phyloP scores from a whole-genome alignment of 2,888 invertebrate genomes.

The Dryomyza anilis region DNA sequence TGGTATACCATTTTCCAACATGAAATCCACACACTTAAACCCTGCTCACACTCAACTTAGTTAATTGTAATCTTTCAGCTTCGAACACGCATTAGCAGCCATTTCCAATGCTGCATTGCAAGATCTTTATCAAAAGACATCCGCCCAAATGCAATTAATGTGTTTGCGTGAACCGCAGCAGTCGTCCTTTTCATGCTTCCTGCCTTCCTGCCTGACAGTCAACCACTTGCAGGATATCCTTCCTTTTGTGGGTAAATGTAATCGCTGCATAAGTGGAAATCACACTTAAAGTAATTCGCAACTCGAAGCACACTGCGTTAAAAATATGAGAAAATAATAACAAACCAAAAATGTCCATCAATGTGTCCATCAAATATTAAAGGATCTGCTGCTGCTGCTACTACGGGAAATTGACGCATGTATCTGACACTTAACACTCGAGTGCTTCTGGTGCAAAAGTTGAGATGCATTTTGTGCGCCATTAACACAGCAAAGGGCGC shows the following conservation, averaged over 20 bases:
- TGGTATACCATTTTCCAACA: too few species aligned
- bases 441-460: not conserved
- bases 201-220: not conserved
- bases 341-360: not conserved
- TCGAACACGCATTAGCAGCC: not conserved
- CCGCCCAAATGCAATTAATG: constrained; percentile 9
- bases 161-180: not conserved
- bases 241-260: not conserved
- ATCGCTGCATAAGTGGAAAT: not conserved
- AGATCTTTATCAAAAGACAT: not conserved
- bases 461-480: not conserved
- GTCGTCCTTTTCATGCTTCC: not conserved
- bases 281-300: not conserved
- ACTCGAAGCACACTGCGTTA: not conserved
- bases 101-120: not conserved
- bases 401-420: constrained; percentile 2
- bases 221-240: not conserved
- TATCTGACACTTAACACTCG: constrained; percentile 17
- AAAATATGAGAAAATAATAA: not conserved
- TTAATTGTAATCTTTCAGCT: not conserved
- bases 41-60: too few species aligned
- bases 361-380: constrained; percentile 4
- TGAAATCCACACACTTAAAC: too few species aligned
- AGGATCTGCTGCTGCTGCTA: not conserved
- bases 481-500: not conserved